Conservation (phyloP, 2,797 vertebrate genomes). For the Heteromormyrus szaboi region DNA sequence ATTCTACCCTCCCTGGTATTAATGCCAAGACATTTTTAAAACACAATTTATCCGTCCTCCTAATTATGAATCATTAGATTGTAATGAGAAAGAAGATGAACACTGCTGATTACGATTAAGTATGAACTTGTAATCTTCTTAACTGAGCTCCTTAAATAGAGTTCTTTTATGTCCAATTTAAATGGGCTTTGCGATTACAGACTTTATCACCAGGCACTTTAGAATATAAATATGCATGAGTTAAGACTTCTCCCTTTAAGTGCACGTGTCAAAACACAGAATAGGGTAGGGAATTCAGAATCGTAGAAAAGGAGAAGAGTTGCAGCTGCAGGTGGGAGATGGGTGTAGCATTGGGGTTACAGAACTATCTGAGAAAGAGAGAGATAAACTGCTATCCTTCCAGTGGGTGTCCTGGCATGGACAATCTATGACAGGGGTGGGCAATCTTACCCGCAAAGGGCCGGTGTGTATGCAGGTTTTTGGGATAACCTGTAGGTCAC, state of each 20-base stretch:
- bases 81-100: slow-evolving; percentile 6
- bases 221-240: slow-evolving; percentile 3
- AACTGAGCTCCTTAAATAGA: background rate
- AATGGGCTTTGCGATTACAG: background rate
- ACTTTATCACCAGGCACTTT: background rate
- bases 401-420: background rate
- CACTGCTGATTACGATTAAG: slow-evolving; percentile 5
- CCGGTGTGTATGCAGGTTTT: too few relatives aligned
- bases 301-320: background rate
- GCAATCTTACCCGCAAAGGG: too few relatives aligned
- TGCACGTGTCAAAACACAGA: background rate
- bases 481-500: too few relatives aligned
- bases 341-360: background rate
- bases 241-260: slow-evolving; percentile 2
- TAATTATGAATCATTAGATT: slow-evolving; percentile 16
- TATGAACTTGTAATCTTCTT: slow-evolving; percentile 5
- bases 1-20: background rate
- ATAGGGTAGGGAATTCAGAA: background rate
- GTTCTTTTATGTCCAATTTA: slow-evolving; percentile 8
- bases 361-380: background rate
- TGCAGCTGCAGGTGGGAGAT: background rate
- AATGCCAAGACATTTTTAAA: slow-evolving; percentile 9
- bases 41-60: background rate
- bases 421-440: background rate
- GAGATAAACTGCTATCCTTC: background rate